Percentiles rank a stretch among this genome's conserved stretches.
These are phyloP conservation scores for Acanthiza pusilla DNA, from an alignment of 2,797 vertebrate genomes.

Conservation along the genomic window DNA sequence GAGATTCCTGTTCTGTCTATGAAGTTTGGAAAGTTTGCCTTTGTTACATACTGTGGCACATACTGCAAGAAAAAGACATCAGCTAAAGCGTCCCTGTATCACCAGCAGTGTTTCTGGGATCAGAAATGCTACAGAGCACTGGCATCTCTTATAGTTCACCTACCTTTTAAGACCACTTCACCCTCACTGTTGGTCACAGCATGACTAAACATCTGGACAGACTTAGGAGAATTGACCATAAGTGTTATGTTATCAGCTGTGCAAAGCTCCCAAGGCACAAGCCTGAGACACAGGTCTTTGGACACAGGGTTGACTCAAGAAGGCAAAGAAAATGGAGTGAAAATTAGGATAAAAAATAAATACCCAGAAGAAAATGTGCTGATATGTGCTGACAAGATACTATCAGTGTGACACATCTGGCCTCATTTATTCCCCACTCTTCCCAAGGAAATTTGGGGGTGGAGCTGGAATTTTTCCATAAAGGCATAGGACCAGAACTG, in stretches of 20 bases:
- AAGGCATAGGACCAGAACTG: neutral
- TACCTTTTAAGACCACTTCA: neutral
- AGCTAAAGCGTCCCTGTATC: rapidly evolving
- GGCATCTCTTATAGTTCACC: neutral
- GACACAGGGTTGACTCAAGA: neutral
- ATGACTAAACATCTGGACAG: neutral
- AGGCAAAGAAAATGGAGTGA: neutral
- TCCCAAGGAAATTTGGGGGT: neutral
- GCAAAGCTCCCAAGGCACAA: neutral
- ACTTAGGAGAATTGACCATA: neutral
- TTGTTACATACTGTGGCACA: neutral
- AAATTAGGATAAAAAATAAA: neutral
- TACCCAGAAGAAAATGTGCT: neutral
- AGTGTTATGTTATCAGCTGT: neutral
- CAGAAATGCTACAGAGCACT: neutral
- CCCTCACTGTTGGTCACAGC: neutral
- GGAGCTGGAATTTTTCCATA: neutral
- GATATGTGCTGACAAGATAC: neutral
- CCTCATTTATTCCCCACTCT: neutral
- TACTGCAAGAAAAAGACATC: neutral
- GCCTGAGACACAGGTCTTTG: neutral
- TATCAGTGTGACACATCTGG: neutral
- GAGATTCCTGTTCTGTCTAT: neutral
- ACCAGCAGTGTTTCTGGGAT: neutral
- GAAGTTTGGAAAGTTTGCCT: neutral